Evolutionary conservation across 2,113 vertebrate genomes (phyloP).

Genomic region (Corythornis cristatus): DNA sequence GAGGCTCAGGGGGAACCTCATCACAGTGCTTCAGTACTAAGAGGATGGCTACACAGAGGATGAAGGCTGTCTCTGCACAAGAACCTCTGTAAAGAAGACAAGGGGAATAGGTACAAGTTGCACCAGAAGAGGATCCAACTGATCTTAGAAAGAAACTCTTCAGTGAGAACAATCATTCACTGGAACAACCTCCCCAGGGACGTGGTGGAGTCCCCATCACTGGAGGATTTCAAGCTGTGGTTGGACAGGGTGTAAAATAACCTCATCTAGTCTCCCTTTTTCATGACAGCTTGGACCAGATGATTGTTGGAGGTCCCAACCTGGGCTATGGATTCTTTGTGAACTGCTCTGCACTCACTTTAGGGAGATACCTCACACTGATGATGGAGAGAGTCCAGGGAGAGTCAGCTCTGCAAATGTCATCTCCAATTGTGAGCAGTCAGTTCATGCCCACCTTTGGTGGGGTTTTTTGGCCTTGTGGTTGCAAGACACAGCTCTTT

Average conservation of each 20-base stretch:
- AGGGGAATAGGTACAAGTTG: background rate
- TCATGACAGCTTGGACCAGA: background rate
- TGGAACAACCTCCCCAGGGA: background rate
- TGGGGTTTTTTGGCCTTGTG: background rate
- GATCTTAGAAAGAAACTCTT: background rate
- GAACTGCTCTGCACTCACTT: background rate
- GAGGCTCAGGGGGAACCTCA: accelerated
- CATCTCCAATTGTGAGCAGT: background rate
- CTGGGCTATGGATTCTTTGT: background rate
- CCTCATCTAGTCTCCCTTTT: background rate
- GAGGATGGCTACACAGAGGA: background rate
- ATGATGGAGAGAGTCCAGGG: background rate
- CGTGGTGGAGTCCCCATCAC: accelerated
- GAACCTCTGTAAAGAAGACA: background rate
- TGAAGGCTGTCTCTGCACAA: background rate
- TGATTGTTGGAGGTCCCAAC: background rate
- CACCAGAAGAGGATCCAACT: background rate
- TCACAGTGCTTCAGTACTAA: background rate
- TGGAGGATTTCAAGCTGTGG: background rate
- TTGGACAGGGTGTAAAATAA: background rate
- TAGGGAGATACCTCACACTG: background rate
- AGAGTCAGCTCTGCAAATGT: background rate
- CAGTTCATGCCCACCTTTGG: background rate
- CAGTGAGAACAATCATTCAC: background rate
- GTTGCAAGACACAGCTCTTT: background rate